phyloP scores from a whole-genome alignment of 1,140 invertebrate genomes.

The Drosophila suzukii region DNA sequence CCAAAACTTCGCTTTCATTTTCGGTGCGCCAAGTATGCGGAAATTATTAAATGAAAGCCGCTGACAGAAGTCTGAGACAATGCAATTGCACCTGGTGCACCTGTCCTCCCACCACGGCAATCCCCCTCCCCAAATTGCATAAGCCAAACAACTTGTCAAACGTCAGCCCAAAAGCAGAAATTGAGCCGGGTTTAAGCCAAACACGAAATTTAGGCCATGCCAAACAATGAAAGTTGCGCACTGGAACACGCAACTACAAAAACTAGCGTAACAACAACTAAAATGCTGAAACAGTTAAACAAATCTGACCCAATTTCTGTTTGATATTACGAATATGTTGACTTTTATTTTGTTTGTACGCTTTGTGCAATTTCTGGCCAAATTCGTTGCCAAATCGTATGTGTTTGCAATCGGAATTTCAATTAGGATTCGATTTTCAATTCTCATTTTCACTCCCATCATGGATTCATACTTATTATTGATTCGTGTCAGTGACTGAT shows the following conservation, averaged over 20 bases:
- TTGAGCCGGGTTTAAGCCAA: constrained; percentile 25
- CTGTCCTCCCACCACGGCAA: not conserved
- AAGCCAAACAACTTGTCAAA: constrained; percentile 65
- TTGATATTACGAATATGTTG: constrained; percentile 56
- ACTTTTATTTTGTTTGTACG: constrained; percentile 35
- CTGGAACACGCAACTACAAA: constrained; percentile 57
- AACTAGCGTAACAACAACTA: constrained; percentile 57
- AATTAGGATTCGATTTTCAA: constrained; percentile 23
- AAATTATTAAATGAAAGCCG: constrained; percentile 30
- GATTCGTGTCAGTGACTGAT: constrained; percentile 49
- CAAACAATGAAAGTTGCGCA: constrained; percentile 67
- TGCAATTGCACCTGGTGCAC: constrained; percentile 44
- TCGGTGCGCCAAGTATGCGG: constrained; percentile 38
- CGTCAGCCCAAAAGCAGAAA: constrained; percentile 52
- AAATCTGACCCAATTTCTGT: constrained; percentile 73
- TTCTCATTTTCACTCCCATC: constrained; percentile 1
- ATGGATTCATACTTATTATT: constrained; percentile 18
- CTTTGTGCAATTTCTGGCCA: constrained; percentile 25
- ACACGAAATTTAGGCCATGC: constrained; percentile 57
- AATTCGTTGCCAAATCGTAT: constrained; percentile 49
- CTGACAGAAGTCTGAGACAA: constrained; percentile 31
- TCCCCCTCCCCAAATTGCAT: constrained; percentile 19
- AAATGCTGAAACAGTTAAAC: constrained; percentile 17
- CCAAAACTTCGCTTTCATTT: constrained; percentile 32
- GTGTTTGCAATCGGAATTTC: constrained; percentile 38